Conservation (phyloP, 2,888 invertebrate species). For the Plusia festucae region DNA sequence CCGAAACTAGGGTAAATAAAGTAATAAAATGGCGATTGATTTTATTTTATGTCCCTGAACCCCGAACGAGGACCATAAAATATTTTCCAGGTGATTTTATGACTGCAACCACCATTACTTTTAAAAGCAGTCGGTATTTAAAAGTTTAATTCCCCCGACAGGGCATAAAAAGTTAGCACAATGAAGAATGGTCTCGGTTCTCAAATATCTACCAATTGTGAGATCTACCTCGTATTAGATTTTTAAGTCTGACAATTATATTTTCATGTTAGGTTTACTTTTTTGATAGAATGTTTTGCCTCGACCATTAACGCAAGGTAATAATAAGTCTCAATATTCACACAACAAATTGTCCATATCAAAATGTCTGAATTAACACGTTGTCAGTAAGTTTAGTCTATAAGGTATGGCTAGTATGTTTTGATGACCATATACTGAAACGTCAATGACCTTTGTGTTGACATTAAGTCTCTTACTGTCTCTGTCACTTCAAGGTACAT, state of each 20-base stretch:
- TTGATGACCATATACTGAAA: too few relatives aligned
- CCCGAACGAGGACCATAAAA: slow-evolving; percentile 41
- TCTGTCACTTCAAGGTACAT: too few relatives aligned
- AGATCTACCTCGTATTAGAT: not conserved
- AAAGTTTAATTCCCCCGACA: slow-evolving; percentile 13
- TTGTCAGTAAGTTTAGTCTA: too few relatives aligned
- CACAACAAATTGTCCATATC: too few relatives aligned
- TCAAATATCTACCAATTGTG: not conserved
- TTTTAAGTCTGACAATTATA: not conserved
- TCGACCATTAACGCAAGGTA: too few relatives aligned
- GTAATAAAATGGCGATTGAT: slow-evolving; percentile 25
- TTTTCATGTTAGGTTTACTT: not conserved
- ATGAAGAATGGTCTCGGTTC: not conserved
- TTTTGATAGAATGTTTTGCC: too few relatives aligned
- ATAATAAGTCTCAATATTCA: not conserved
- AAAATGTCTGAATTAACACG: too few relatives aligned
- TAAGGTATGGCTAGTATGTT: too few relatives aligned
- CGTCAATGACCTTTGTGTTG: too few relatives aligned
- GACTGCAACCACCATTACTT: slow-evolving; percentile 15
- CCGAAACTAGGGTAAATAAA: slow-evolving; percentile 9
- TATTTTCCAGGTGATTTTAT: slow-evolving; percentile 48
- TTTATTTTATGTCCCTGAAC: slow-evolving; percentile 24
- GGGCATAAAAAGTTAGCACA: slow-evolving; percentile 3
- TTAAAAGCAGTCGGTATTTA: slow-evolving; percentile 20
- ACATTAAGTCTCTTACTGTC: too few relatives aligned